Evolutionary conservation across 2,113 vertebrate genomes (phyloP), one percentile per base, ranked within the genome.

Genomic region (Martes martes): DNA sequence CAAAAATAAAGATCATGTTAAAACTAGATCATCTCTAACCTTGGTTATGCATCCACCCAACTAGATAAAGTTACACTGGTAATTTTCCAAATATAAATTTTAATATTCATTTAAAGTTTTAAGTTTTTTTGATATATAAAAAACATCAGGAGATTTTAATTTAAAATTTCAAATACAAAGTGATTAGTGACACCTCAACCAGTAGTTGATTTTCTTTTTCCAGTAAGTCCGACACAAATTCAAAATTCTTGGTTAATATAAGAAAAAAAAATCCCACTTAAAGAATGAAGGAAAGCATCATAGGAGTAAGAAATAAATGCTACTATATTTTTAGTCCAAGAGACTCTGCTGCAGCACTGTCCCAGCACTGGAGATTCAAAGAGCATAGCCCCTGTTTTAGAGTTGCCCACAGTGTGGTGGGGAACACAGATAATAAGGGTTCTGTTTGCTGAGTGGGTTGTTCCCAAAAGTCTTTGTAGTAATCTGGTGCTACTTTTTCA

Each of bases 41-140:
- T 93, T 74, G 85, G 42, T 65, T 83, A 61, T 61, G 31, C 39
- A 71, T 87, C 26, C 73, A 79, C 47, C 6, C 47, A 93, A 83
- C 88, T 31, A 89, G 23, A 23, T 61, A 89, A 95, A 97, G 55
- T 23, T n/a, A 86, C 2, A 84, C 0, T 85, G 42, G 5, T 65
- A 92, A 83, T 42, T 79, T 79, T 79, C 42, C 52, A 97, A 94
- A 89, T 80, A 89, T 4, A 91, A 94, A 55, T 26, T 89, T 95
- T 81, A 39, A 82, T 91, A 87, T 83, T 94, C 6, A 84, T 33
- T 57, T 69, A 74, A 45, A 88, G 11, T 91, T 73, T 61, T 33
- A 91, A 74, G 7, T 6, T 24, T 50, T 71, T 92, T 52, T 95
- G 39, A 86, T 50, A 31, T 15, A 65, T 50, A 94, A 73, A 81